Evolutionary conservation across 2,888 invertebrate species (phyloP).

Genomic region (Drepanosiphum platanoidis): DNA sequence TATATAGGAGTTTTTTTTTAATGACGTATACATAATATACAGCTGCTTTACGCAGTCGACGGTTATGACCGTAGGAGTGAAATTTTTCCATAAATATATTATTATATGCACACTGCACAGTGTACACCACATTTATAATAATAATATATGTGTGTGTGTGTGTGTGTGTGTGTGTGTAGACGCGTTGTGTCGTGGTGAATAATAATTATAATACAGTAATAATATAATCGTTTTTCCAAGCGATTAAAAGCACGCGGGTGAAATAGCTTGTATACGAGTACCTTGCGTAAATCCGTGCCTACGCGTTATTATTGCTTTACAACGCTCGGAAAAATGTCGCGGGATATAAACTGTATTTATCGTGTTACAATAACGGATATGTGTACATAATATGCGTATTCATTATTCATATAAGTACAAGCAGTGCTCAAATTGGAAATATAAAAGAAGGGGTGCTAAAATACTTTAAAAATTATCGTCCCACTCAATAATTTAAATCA

Average conservation of each 20-base stretch:
- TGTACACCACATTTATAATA: neutral
- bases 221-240: neutral
- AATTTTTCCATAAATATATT: neutral
- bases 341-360: neutral
- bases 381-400: too few relatives aligned
- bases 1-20: neutral
- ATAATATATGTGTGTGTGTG: too few relatives aligned
- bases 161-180: neutral
- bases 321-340: neutral
- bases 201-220: neutral
- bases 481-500: too few relatives aligned
- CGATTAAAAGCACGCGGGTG: neutral
- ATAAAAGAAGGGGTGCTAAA: too few relatives aligned
- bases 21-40: too few relatives aligned
- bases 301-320: neutral
- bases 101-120: neutral
- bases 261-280: neutral
- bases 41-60: neutral
- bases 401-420: too few relatives aligned
- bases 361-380: neutral
- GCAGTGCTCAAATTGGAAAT: too few relatives aligned
- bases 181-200: neutral
- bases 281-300: neutral
- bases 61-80: neutral
- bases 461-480: too few relatives aligned